Base-by-base conservation (phyloP, 2,797 vertebrate species). In the Enteromius treurensis region DNA sequence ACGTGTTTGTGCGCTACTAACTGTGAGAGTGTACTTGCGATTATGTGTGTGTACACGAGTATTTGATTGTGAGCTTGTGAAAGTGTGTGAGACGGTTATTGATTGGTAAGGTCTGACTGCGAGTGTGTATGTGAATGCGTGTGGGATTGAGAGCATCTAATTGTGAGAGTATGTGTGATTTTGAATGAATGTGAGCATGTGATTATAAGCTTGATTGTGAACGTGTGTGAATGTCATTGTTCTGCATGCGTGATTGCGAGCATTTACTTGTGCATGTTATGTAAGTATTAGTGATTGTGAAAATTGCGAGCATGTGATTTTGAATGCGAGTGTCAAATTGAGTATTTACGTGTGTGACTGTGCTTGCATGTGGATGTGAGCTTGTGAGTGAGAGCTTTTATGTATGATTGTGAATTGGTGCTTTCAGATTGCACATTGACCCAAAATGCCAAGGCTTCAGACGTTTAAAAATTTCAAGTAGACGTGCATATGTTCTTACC, bases 191-290 rank as follows among this genome's bases (percentile, higher is more conserved):
- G 40, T 75, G 32, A 55, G n/a, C 26, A 37, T 70, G 64, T 49
- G 13, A 4, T 10, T 91, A 92, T 91, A 98, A 97, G 96, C 94
- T 95, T 98, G 95, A 0, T 98, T 97, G 89, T 98, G 99, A 26
- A 87, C 98, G 5, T 29, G 3, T 17, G 26, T 62, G 60, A 2
- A 5, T 62, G 58, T 62, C 2, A 58, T 58, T 58, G 55, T 23
- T 58, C 10, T 23, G 55, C 10, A 2, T 21, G 19, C 26, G 58
- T 62, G 26, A 26, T 60, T 60, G 55, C 26, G 55, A 11, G 32
- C 32, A 34, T 34, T 34, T 40, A 40, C 37, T 58, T 58, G 55
- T 23, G n/a, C 9, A 58, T 23, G 53, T 55, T 17, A 15, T 14
- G 47, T 14, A 47, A 5, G 51, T 53, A 21, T 19, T 2, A 19